A percentile compares a stretch with the other conserved stretches of the same genome.
Conservation (phyloP, 2,797 vertebrate species). For the Lycodopsis pacificus region DNA sequence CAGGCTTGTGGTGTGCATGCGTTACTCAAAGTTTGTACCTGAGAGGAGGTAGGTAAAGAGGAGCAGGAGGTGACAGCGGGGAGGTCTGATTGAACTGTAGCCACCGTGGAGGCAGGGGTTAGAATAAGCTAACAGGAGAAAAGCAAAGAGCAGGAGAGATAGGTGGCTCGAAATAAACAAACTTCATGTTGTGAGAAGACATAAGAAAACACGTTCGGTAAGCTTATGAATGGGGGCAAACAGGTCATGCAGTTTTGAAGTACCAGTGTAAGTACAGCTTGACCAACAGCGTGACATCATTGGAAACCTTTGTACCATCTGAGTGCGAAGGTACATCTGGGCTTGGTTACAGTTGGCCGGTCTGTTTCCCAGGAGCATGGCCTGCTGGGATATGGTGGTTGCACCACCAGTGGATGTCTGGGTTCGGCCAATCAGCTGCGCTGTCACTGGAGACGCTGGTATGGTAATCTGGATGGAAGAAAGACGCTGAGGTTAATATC, state of each 20-base stretch:
- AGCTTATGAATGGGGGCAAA: conserved; percentile 29
- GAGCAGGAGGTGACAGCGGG: conserved; percentile 91
- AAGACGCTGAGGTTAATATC: background rate
- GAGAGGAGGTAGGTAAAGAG: conserved; percentile 90
- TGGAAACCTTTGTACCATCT: conserved; percentile 87
- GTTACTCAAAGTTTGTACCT: conserved; percentile 83
- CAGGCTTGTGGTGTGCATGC: background rate
- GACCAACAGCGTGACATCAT: background rate
- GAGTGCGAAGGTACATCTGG: conserved; percentile 96
- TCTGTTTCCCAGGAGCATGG: conserved; percentile 92
- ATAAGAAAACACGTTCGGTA: conserved; percentile 19
- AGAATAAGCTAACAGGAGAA: conserved; percentile 90
- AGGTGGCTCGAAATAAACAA: conserved; percentile 33
- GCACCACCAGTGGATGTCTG: conserved; percentile 89
- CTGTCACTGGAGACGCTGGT: conserved; percentile 90
- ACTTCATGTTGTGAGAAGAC: conserved; percentile 9
- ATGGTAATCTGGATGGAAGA: conserved; percentile 86
- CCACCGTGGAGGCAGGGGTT: conserved; percentile 92
- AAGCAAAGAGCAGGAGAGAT: conserved; percentile 40
- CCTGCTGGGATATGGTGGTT: conserved; percentile 89
- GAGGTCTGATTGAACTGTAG: conserved; percentile 93
- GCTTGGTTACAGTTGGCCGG: conserved; percentile 93
- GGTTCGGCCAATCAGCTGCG: conserved; percentile 90
- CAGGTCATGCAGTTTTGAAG: conserved; percentile 13
- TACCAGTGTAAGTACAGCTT: background rate